Percentiles rank a stretch among this genome's conserved stretches.
Evolutionary conservation across 2,888 invertebrate genomes (phyloP).

Genomic region (Agelastica alni): DNA sequence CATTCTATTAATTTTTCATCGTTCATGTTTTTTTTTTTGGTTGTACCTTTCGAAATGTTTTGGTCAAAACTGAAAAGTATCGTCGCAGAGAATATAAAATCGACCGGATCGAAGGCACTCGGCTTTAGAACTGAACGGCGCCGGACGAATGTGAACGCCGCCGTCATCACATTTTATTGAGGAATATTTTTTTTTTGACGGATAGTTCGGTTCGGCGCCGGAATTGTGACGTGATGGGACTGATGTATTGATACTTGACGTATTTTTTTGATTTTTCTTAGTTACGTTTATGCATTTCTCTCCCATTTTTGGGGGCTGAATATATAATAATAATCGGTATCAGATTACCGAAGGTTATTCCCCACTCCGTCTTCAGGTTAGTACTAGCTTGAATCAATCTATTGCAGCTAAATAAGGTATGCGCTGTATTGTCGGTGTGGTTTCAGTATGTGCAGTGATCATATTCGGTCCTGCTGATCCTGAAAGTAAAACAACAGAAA

Average conservation of each 20-base stretch:
- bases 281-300: too few species aligned
- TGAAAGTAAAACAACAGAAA: too few species aligned
- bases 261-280: too few species aligned
- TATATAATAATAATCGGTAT: too few species aligned
- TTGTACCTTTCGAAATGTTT: neutral
- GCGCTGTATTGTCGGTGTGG: too few species aligned
- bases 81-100: neutral
- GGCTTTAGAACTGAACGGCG: neutral
- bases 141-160: neutral
- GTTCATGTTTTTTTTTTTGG: neutral
- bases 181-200: neutral
- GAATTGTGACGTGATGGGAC: neutral
- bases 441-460: too few species aligned
- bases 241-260: neutral
- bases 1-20: neutral
- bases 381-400: too few species aligned
- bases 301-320: too few species aligned
- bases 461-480: too few species aligned
- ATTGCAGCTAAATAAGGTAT: too few species aligned
- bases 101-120: neutral
- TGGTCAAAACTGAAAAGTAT: neutral
- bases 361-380: too few species aligned
- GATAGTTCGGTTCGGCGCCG: neutral
- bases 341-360: too few species aligned
- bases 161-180: neutral